Evolutionary conservation across 2,113 vertebrate genomes (phyloP).

Genomic region (Donacobius atricapilla): DNA sequence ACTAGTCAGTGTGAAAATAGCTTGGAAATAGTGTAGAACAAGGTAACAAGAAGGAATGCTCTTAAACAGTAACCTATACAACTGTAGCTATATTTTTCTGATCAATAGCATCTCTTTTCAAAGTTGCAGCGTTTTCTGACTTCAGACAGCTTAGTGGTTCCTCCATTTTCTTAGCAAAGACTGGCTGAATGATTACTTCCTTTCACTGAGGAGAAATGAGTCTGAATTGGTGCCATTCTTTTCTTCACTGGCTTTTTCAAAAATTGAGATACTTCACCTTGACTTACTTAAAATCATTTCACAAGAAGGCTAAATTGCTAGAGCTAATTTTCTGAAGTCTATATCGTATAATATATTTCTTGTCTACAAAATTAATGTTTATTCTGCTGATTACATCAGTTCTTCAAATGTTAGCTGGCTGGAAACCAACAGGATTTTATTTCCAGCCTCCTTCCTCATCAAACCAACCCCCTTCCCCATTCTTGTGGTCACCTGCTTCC

Average conservation of each 20-base stretch:
- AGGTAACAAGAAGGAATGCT: background rate
- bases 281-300: background rate
- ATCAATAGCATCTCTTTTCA: background rate
- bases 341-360: background rate
- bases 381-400: background rate
- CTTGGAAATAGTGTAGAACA: background rate
- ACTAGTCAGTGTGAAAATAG: background rate
- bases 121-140: background rate
- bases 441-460: too few species aligned
- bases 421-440: background rate
- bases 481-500: background rate
- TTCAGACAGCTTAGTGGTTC: background rate
- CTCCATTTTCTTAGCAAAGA: background rate
- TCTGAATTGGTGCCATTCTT: background rate
- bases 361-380: background rate
- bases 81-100: background rate
- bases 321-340: background rate
- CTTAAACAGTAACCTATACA: background rate
- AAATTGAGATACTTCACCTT: background rate
- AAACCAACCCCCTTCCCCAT: fast-evolving
- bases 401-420: background rate
- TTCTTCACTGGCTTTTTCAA: background rate
- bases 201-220: background rate
- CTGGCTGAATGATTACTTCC: background rate
- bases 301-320: background rate